These are phyloP conservation scores for Mohoua ochrocephala DNA, from an alignment of 2,113 vertebrate genomes.

Conservation along the genomic window DNA sequence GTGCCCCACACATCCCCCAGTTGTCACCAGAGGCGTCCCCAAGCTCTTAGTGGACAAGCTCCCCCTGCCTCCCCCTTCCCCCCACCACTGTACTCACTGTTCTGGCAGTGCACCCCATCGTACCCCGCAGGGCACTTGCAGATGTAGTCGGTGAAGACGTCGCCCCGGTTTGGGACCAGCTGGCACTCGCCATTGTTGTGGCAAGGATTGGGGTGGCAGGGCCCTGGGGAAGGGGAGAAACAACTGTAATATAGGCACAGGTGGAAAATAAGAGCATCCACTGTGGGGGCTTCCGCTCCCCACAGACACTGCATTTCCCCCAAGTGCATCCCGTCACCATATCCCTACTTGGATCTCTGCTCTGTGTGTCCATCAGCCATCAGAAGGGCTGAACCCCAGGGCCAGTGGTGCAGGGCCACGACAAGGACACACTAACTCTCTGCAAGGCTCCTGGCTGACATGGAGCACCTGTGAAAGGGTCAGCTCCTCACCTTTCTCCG, in stretches of 20 bases:
- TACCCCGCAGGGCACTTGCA: slow-evolving; percentile 86
- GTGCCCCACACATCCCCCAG: accelerated
- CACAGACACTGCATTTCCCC: not conserved
- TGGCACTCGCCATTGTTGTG: slow-evolving; percentile 80
- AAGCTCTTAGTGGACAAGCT: not conserved
- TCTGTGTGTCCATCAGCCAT: not conserved
- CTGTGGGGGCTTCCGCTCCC: not conserved
- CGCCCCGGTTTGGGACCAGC: slow-evolving; percentile 77
- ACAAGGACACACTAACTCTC: accelerated
- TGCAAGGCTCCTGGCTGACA: not conserved
- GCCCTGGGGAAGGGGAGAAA: slow-evolving; percentile 68
- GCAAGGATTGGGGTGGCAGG: slow-evolving; percentile 90
- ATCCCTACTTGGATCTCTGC: not conserved
- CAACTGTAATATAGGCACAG: not conserved
- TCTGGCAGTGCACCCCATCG: slow-evolving; percentile 86
- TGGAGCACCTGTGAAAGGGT: accelerated
- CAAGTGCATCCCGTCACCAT: accelerated
- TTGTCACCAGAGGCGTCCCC: accelerated
- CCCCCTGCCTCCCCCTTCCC: accelerated
- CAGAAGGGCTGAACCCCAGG: not conserved
- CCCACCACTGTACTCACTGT: slow-evolving; percentile 72
- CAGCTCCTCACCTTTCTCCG: slow-evolving; percentile 78
- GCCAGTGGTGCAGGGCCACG: not conserved
- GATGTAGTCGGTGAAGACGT: slow-evolving; percentile 83
- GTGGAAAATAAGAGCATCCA: not conserved